These are phyloP conservation scores for Antechinus stuartii DNA, from an alignment of 2,113 vertebrate species.

Conservation along the genomic window DNA sequence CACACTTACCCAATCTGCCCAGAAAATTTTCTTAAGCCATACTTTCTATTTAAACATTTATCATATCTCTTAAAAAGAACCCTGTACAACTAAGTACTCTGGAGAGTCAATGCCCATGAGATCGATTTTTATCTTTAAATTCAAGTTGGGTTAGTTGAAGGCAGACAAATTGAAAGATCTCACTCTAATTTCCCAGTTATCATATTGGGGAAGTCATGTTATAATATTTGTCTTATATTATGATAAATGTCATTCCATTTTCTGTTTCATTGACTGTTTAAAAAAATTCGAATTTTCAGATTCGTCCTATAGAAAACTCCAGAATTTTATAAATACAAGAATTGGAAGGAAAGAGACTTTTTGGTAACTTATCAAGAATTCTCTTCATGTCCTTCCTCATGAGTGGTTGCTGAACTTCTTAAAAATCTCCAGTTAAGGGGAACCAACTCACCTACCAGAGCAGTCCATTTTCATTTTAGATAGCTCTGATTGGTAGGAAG, in stretches of 20 bases:
- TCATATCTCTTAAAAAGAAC: background rate
- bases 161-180: background rate
- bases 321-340: background rate
- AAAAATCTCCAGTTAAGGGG: background rate
- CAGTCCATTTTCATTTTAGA: background rate
- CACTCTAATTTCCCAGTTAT: background rate
- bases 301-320: background rate
- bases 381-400: background rate
- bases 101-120: background rate
- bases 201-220: background rate
- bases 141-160: background rate
- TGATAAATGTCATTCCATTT: background rate
- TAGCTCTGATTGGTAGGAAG: background rate
- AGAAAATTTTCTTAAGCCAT: background rate
- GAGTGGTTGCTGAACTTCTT: background rate
- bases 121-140: background rate
- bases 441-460: background rate
- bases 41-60: background rate
- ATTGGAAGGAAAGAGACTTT: background rate
- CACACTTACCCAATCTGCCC: background rate
- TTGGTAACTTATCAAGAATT: background rate
- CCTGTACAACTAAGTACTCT: background rate
- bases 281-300: background rate
- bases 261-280: background rate
- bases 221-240: background rate